Conservation (phyloP, 2,113 vertebrate species). For the Nesogale talazaci region DNA sequence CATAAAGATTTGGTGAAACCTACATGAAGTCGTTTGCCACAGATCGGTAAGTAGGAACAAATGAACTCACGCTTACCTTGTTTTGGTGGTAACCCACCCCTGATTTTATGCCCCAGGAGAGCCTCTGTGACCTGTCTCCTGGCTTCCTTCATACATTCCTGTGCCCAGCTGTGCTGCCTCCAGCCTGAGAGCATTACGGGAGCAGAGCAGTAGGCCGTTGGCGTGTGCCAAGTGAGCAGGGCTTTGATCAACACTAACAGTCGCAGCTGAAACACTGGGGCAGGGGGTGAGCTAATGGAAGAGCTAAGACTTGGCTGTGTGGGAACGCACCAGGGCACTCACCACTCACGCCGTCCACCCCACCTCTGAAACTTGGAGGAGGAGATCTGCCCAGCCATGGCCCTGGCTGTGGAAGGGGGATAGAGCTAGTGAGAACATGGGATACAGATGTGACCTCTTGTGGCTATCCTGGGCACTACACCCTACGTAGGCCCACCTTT, state of each 20-base stretch:
- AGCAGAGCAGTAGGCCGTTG: conserved; percentile 55
- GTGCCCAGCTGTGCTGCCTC: conserved; percentile 32
- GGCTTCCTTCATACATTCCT: conserved; percentile 6
- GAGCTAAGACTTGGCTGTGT: conserved; percentile 45
- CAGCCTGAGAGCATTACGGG: conserved; percentile 38
- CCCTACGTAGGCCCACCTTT: background rate
- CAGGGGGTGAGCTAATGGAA: background rate
- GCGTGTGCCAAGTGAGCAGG: conserved; percentile 8
- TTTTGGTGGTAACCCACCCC: background rate
- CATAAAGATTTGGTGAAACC: background rate
- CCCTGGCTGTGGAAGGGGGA: background rate
- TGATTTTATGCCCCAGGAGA: conserved; percentile 15
- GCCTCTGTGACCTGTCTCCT: conserved; percentile 7
- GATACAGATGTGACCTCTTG: conserved; percentile 69
- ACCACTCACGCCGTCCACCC: background rate
- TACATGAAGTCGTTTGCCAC: background rate
- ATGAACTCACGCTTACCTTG: background rate
- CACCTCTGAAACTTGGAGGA: conserved; percentile 44
- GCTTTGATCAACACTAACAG: conserved; percentile 50
- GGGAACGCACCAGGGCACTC: conserved; percentile 56
- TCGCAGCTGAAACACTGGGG: conserved; percentile 47
- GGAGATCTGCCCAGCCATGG: conserved; percentile 51
- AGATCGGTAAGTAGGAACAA: background rate
- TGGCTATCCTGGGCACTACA: conserved; percentile 69
- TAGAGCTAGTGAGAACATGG: conserved; percentile 42